Conservation (phyloP, 2,888 invertebrate genomes). For the Habrosyne pyritoides region DNA sequence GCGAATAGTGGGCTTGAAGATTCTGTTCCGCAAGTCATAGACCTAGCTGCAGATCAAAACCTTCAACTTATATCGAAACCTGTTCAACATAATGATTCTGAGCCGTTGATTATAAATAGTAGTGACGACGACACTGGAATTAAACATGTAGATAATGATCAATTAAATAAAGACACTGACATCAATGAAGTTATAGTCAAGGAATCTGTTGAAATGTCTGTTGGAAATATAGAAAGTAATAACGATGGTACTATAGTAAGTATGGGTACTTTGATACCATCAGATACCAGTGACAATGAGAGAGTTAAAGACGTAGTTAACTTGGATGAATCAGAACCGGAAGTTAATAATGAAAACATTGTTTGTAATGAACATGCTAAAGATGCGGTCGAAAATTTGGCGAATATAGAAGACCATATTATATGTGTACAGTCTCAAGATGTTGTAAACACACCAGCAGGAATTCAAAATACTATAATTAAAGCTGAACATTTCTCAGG, state of each 20-base stretch:
- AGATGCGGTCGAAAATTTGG: background rate
- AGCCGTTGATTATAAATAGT: background rate
- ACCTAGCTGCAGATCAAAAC: background rate
- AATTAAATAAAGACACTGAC: background rate
- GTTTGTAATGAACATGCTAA: background rate
- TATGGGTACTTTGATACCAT: background rate
- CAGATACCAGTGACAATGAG: background rate
- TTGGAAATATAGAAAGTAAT: background rate
- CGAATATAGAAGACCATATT: conserved; percentile 28
- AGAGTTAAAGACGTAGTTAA: background rate
- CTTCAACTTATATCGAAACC: background rate
- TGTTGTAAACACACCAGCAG: conserved; percentile 9
- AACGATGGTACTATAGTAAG: conserved; percentile 31
- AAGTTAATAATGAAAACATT: conserved; percentile 3
- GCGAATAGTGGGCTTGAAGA: background rate
- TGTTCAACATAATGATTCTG: background rate
- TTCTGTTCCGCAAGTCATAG: background rate
- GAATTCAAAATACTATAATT: conserved; percentile 10
- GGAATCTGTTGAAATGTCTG: background rate
- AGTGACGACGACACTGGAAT: background rate
- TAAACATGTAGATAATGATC: background rate
- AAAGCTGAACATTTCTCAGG: conserved; percentile 14
- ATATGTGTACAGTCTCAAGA: conserved; percentile 20
- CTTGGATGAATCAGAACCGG: background rate
- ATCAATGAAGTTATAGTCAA: conserved; percentile 3